Evolutionary conservation across 64 coral and sea anemone genomes (phyloP), one percentile per base, ranked within the genome.

Genomic region (Anthopleura sola): DNA sequence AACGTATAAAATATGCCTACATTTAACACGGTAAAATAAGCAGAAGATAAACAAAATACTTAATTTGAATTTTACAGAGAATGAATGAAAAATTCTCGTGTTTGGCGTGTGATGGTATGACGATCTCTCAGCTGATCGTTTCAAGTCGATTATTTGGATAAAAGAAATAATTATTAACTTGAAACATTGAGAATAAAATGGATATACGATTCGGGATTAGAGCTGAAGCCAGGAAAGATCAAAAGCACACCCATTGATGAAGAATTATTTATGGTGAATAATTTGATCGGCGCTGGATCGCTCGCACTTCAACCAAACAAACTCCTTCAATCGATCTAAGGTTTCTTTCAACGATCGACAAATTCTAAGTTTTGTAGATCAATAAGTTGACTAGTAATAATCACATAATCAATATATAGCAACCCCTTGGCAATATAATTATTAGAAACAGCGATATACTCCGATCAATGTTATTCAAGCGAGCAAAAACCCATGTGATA

Each of bases 401-500:
- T 1, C n/a, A 31, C 29, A 71, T 71, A 34, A 71, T 71, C 66
- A 71, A 71, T 71, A 71, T 71, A 36, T 34, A 16, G 23, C 28
- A 28, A 15, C 26, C 1, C 28, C 11, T 33, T 32, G 31, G 14
- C 28, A 31, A 16, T 14, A 28, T 32, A 71, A 34, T 71, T 71
- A 71, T 28, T 34, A 34, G 3, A 32, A 71, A 14, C 3, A 14
- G 29, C 28, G n/a, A 71, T 71, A 71, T 36, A 62, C 58, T 5
- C 7, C 16, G 66, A 28, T 71, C 66, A 71, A 71, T 34, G 66
- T 71, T 32, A 71, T 5, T 71, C 29, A 71, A 71, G 66, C 66
- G 66, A 71, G 66, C 66, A 71, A 71, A 71, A 71, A 12, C 28
- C 24, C 66, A 71, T 71, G 66, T 71, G 66, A 36, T 17, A n/a